Base-by-base conservation (phyloP, 2,113 vertebrate species). In the Aspiorhynchus laticeps region DNA sequence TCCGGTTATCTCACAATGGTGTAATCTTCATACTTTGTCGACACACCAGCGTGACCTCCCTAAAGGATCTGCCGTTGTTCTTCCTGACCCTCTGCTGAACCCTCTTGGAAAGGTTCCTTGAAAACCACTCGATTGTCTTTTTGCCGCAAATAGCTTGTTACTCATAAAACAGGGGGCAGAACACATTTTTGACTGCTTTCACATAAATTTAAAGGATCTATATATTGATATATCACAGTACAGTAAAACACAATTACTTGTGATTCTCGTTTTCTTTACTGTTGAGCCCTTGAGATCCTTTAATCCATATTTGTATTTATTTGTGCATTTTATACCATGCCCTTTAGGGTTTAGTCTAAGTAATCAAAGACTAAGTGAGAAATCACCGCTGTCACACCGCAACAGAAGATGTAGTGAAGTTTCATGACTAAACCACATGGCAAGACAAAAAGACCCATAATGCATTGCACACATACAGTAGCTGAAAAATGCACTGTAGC, bases 21-120 rank as follows among this genome's bases (percentile, higher is more conserved):
- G 86, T 88, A 85, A 90, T 90, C 86, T 88, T 89, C 84, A 87
- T 86, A 89, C 84, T 88, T 85, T 79, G 86, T 87, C 59, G 56
- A 86, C 76, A 59, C 63, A 85, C 78, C 63, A 87, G 76, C 79
- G 84, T 88, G 85, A 85, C 85, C 84, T 83, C 65, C 65, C 81
- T 69, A 82, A 87, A 87, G 73, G 83, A 88, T 85, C 78, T 38
- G 51, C 67, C n/a, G 63, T 43, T 36, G 79, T 83, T 88, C 43
- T 71, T 48, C 41, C 77, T 83, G 88, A 89, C 85, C 88, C 88
- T 84, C 46, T 17, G 53, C 67, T 83, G 51, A 80, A 56, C 33
- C 43, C 86, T 83, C 85, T 85, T 83, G 80, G 77, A 89, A 87
- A 76, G 61, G 38, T 80, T 88, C 75, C 88, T 84, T n/a, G 53